Evolutionary conservation across 2,888 invertebrate species (phyloP), one percentile per base, ranked within the genome.

Genomic region (Tetanocera ferruginea): DNA sequence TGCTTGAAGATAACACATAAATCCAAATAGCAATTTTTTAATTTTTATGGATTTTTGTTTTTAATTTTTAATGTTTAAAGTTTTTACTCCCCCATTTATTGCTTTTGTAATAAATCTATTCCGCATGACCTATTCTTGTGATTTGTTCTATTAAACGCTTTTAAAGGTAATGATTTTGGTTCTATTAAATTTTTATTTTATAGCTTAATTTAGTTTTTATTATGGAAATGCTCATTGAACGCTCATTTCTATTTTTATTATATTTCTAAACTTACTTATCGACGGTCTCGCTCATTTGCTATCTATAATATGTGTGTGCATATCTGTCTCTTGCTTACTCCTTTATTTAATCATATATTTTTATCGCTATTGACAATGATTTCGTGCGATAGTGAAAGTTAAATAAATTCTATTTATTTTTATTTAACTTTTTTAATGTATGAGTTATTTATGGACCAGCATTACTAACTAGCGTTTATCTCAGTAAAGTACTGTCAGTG

Each of bases 301-400:
- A 9, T 55, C 19, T 11, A 25, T n/a, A 60, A 43, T 28, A 23
- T 28, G n/a, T 6, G 55, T 17, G 23, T 19, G 3, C 17, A 25
- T 60, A 28, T 19, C 5, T 60, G 17, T 11, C 5, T 60, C 28
- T 11, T 11, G 55, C 25, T 60, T 60, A 28, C 17, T 60, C 19
- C 2, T 23, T 60, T 60, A 57, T 57, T 60, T 60, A 11, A 25
- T 60, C 14, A 11, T 11, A 43, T 11, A 43, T 43, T 2, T 43
- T 43, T 43, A 11, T 43, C 43, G 3, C 14, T 11, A 43, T 43
- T 43, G 43, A 43, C 43, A 43, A 43, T 43, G 23, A 19, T 19
- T 55, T 55, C 55, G 23, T 23, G 55, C 55, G 55, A 55, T 55
- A 55, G 55, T 55, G 55, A 55, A 55, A 55, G 55, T 55, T 55